Evolutionary conservation across 2,888 invertebrate species (phyloP), one percentile per base, ranked within the genome.

Genomic region (Epistrophe grossulariae): DNA sequence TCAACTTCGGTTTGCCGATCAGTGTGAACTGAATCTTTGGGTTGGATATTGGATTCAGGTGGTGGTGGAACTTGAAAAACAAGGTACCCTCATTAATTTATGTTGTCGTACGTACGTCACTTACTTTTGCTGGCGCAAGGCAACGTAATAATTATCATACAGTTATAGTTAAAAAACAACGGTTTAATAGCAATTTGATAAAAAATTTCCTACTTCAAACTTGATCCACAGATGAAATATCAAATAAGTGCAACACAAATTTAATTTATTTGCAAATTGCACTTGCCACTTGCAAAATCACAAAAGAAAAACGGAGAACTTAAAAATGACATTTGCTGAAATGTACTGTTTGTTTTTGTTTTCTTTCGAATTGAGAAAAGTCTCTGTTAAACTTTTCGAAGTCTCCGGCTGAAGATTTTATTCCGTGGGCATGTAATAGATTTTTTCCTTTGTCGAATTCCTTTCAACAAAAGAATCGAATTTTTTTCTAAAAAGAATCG

Each of bases 1-100:
- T 85, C 81, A 81, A 81, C 77, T 77, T 77, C 13, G 50, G 57
- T 78, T 73, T 73, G 78, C 68, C 62, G 81, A 60, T 62, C 72
- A 62, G 73, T 48, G 70, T 70, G 55, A 73, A 81, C 81, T 85
- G 60, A 73, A 68, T 78, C 70, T 68, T 72, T 60, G 62, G 48
- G 77, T 81, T 40, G 11, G n/a, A 15, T 40, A 31, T 35, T 60
- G 17, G 64, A 43, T 28, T 45, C 17, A 28, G 11, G 31, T 64
- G 45, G 48, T 19, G 13, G 13, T 43, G 70, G 52, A 78, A 82
- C 82, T 57, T 70, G 50, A 59, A 28, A 24, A 7, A 59, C 52
- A 40, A 38, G 68, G 62, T 19, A 78, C 7, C 13, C 19, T 15
- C 43, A 15, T 43, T 62, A 24, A 40, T 60, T 60, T 60, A 19